Evolutionary conservation across 2,888 invertebrate species (phyloP).

Genomic region (Cheilosia variabilis): DNA sequence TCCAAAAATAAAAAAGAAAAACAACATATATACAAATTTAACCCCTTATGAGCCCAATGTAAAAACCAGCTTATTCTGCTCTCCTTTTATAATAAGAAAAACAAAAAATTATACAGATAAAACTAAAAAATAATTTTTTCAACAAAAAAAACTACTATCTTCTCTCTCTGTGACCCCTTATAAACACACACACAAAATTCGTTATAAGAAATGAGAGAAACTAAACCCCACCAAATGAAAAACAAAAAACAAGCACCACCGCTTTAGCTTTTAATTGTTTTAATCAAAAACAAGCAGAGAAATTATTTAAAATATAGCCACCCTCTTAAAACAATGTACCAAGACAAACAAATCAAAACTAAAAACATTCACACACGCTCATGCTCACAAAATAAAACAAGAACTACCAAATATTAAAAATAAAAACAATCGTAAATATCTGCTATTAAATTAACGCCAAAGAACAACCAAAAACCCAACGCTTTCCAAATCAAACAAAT

Average conservation of each 20-base stretch:
- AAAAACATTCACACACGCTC: constrained; percentile 84
- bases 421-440: constrained; percentile 24
- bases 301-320: constrained; percentile 28
- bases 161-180: constrained; percentile 71
- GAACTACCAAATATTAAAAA: constrained; percentile 29
- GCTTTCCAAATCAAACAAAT: constrained; percentile 4
- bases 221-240: constrained; percentile 64
- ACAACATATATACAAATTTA: constrained; percentile 65
- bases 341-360: constrained; percentile 33
- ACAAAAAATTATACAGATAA: not conserved
- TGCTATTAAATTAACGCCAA: constrained; percentile 19
- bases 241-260: constrained; percentile 54
- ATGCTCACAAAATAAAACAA: constrained; percentile 81
- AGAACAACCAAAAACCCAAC: not conserved
- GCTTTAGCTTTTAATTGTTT: constrained; percentile 62
- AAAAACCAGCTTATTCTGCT: constrained; percentile 51
- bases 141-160: constrained; percentile 68
- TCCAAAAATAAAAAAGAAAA: constrained; percentile 32
- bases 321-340: constrained; percentile 12
- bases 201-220: constrained; percentile 68
- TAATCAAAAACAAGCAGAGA: constrained; percentile 33
- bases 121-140: constrained; percentile 30
- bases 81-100: not conserved
- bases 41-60: constrained; percentile 38
- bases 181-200: constrained; percentile 66